These are phyloP conservation scores for Diadromus collaris DNA, from an alignment of 2,888 invertebrate genomes.

Conservation along the genomic window DNA sequence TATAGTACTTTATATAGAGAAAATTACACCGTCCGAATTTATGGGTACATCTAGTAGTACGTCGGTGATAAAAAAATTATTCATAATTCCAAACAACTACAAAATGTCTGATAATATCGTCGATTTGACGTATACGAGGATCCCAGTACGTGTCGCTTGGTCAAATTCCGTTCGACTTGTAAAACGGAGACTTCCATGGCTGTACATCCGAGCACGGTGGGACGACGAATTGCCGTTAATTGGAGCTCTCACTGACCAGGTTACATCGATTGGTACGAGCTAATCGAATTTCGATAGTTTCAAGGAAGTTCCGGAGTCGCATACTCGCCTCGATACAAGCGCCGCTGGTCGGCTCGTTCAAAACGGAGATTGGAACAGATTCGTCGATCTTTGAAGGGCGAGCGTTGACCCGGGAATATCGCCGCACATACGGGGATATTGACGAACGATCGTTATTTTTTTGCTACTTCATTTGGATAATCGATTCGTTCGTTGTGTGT, in stretches of 20 bases:
- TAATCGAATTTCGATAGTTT: conserved; percentile 50
- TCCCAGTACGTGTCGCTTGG: neutral
- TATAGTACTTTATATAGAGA: too few relatives aligned
- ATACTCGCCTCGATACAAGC: conserved; percentile 16
- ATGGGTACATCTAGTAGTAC: too few relatives aligned
- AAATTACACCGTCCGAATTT: too few relatives aligned
- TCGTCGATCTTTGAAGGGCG: conserved; percentile 2
- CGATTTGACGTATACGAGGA: neutral
- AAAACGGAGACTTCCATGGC: conserved; percentile 13
- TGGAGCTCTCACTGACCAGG: conserved; percentile 6
- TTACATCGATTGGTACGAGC: conserved; percentile 9
- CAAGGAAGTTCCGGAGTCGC: conserved; percentile 31
- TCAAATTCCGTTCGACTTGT: conserved; percentile 16
- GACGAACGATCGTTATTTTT: too few relatives aligned
- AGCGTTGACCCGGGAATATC: conserved; percentile 21
- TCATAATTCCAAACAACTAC: neutral
- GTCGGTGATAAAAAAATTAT: too few relatives aligned
- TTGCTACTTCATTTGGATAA: neutral
- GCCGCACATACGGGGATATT: neutral
- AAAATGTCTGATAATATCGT: neutral
- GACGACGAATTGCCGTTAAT: conserved; percentile 43
- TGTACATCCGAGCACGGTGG: neutral
- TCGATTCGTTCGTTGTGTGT: conserved; percentile 51
- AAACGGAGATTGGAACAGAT: conserved; percentile 11
- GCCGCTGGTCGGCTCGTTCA: neutral